Evolutionary conservation across 2,888 invertebrate species (phyloP).

Genomic region (Penaeus monodon): DNA sequence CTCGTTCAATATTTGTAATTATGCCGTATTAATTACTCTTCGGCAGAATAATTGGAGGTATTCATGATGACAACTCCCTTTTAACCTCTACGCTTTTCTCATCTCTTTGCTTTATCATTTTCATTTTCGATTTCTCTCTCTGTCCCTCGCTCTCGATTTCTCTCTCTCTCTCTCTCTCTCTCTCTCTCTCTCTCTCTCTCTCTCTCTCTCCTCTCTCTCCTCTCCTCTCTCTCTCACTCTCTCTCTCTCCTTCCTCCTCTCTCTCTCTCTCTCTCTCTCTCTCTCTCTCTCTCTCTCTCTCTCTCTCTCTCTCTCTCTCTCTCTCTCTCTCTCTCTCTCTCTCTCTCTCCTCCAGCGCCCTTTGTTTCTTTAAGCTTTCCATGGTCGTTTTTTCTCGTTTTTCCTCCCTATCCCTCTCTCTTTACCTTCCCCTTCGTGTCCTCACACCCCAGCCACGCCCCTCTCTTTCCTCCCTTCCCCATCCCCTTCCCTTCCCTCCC

Average conservation of each 20-base stretch:
- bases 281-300: neutral
- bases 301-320: neutral
- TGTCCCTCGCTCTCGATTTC: too few species aligned
- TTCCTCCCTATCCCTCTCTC: neutral
- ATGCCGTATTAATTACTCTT: too few species aligned
- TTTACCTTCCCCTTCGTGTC: neutral
- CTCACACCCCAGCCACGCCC: neutral
- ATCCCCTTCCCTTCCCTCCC: neutral
- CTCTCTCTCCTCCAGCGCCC: neutral
- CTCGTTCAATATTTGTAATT: too few species aligned
- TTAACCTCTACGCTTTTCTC: too few species aligned
- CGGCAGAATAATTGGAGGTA: too few species aligned
- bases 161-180: neutral
- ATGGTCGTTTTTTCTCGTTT: neutral
- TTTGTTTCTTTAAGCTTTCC: neutral
- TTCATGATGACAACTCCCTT: too few species aligned
- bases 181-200: neutral
- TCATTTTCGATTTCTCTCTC: too few species aligned
- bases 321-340: neutral
- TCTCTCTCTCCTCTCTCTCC: neutral
- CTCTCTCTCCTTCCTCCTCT: neutral
- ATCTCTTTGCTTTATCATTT: too few species aligned
- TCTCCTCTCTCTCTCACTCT: neutral
- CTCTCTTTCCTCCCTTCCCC: neutral
- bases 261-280: neutral